phyloP scores from a whole-genome alignment of 2,113 vertebrate species.

The Vidua macroura region DNA sequence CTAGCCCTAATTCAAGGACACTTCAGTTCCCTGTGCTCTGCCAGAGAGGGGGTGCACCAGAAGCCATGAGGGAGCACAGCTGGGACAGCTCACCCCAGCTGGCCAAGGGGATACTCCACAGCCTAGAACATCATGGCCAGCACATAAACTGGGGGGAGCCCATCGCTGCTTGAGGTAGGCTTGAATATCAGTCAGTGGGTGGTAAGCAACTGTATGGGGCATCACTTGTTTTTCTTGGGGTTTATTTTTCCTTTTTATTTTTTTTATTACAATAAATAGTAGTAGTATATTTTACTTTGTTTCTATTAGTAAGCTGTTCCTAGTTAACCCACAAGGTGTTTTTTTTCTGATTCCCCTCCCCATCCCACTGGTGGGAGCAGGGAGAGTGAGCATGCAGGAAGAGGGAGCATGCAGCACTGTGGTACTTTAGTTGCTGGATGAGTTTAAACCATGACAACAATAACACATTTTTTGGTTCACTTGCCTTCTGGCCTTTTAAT shows the following conservation, averaged over 20 bases:
- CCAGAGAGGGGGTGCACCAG: neutral
- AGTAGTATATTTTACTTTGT: neutral
- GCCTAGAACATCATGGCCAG: neutral
- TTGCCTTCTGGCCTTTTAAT: constrained; percentile 15
- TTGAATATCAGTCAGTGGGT: neutral
- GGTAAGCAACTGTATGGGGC: neutral
- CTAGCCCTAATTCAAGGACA: neutral
- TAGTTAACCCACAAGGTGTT: neutral
- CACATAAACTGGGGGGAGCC: neutral
- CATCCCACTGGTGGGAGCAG: neutral
- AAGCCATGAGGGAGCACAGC: neutral
- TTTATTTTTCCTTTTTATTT: neutral
- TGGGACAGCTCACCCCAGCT: neutral
- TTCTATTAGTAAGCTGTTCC: neutral
- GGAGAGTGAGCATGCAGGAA: neutral
- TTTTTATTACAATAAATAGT: neutral
- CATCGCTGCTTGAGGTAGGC: rapidly evolving
- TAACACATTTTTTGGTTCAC: neutral
- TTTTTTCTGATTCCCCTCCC: neutral
- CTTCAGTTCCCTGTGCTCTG: neutral
- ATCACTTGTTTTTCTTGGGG: neutral
- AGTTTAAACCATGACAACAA: neutral
- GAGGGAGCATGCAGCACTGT: neutral
- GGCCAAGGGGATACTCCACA: neutral
- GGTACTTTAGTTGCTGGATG: neutral